Conservation (phyloP, 2,113 vertebrate species). For the Nothoprocta pentlandii region DNA sequence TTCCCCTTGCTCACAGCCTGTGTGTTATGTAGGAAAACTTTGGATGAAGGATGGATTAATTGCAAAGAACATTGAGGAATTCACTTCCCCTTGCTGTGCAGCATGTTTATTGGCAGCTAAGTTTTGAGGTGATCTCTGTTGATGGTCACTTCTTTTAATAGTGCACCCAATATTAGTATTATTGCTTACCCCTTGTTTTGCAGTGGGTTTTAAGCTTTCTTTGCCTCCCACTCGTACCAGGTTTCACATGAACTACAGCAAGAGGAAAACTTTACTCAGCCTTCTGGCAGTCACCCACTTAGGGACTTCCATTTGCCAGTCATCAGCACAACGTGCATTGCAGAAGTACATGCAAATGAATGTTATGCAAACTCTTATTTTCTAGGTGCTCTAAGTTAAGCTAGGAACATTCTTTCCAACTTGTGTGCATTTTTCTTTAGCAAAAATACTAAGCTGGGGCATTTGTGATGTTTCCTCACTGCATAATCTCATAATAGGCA, state of each 20-base stretch:
- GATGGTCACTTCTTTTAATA: background rate
- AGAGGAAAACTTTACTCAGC: slow-evolving; percentile 21
- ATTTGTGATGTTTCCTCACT: background rate
- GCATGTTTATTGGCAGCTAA: background rate
- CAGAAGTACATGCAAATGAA: background rate
- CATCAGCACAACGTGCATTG: background rate
- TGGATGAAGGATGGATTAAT: background rate
- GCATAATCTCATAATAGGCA: background rate
- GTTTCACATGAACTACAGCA: background rate
- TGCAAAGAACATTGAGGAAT: background rate
- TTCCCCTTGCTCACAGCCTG: background rate
- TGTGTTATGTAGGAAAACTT: background rate
- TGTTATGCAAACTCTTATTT: slow-evolving; percentile 1
- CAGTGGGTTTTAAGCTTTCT: background rate
- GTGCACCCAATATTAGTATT: background rate
- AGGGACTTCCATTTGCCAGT: background rate
- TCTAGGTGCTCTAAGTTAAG: background rate
- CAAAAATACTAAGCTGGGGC: background rate
- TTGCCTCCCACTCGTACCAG: background rate
- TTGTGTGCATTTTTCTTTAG: background rate
- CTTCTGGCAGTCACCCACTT: background rate
- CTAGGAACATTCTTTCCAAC: background rate
- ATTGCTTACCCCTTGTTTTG: background rate
- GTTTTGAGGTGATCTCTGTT: background rate
- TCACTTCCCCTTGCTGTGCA: background rate